Evolutionary conservation across 2,797 vertebrate genomes (phyloP).

Genomic region (Geotrypetes seraphini): DNA sequence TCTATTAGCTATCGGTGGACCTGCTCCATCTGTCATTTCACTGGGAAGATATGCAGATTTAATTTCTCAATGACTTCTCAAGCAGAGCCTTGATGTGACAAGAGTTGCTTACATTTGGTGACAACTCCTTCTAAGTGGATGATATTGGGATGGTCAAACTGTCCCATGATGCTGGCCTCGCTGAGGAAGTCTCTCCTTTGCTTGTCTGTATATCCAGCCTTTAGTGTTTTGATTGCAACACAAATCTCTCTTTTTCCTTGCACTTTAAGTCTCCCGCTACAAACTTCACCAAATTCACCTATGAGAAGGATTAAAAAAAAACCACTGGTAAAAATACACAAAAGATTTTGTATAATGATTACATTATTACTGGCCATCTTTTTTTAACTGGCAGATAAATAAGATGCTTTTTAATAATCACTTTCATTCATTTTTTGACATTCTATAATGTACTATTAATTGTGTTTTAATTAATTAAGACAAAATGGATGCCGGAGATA

Average conservation of each 20-base stretch:
- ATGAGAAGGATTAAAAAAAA: conserved; percentile 13
- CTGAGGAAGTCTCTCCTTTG: conserved; percentile 93
- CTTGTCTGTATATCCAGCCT: conserved; percentile 93
- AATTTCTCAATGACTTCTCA: conserved; percentile 41
- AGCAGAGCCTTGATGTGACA: conserved; percentile 7
- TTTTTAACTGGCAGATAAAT: too few relatives aligned
- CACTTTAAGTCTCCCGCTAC: conserved; percentile 91
- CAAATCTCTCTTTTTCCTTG: conserved; percentile 93
- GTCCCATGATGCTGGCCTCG: conserved; percentile 95
- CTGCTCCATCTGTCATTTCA: conserved; percentile 62
- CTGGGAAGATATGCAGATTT: conserved; percentile 29
- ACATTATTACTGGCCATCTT: too few relatives aligned
- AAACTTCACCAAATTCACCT: conserved; percentile 96
- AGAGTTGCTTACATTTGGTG: conserved; percentile 81
- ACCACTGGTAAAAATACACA: too few relatives aligned
- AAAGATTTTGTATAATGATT: too few relatives aligned
- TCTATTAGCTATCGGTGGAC: conserved; percentile 68
- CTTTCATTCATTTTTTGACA: too few relatives aligned
- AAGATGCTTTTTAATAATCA: too few relatives aligned
- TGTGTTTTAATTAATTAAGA: too few relatives aligned
- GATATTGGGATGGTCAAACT: conserved; percentile 96
- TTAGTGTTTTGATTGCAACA: conserved; percentile 93
- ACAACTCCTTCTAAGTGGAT: conserved; percentile 95
- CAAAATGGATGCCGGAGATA: too few relatives aligned
- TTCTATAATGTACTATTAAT: too few relatives aligned